phyloP scores from a whole-genome alignment of 2,888 invertebrate genomes.

The Leptinotarsa peninsularis region DNA sequence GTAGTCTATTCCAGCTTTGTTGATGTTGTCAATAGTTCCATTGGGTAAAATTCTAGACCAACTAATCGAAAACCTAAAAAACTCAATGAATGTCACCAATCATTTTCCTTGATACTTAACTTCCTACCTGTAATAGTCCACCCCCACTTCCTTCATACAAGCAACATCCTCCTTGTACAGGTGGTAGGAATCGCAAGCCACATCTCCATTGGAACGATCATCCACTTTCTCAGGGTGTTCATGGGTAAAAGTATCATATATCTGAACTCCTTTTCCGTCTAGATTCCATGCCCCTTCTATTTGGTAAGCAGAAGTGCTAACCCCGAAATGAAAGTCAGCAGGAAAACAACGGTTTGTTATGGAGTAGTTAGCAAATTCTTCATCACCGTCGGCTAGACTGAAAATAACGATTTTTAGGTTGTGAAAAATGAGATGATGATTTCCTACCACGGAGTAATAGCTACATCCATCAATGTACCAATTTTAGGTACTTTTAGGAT shows the following conservation, averaged over 20 bases:
- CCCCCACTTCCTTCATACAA: slow-evolving; percentile 70
- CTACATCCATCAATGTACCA: too few relatives aligned
- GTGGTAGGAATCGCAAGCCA: slow-evolving; percentile 77
- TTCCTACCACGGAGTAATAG: too few relatives aligned
- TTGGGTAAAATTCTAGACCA: slow-evolving; percentile 68
- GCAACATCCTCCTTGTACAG: slow-evolving; percentile 73
- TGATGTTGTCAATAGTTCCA: slow-evolving; percentile 67
- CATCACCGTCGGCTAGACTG: slow-evolving; percentile 38
- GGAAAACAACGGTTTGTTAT: slow-evolving; percentile 46
- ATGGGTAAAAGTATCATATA: slow-evolving; percentile 45
- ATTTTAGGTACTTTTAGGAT: too few relatives aligned
- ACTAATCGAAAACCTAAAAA: slow-evolving; percentile 58
- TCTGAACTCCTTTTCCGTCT: slow-evolving; percentile 54
- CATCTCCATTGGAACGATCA: slow-evolving; percentile 69
- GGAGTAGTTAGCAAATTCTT: slow-evolving; percentile 36
- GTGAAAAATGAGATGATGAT: too few relatives aligned
- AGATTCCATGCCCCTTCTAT: slow-evolving; percentile 57
- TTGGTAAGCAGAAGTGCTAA: slow-evolving; percentile 58
- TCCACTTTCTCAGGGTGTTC: slow-evolving; percentile 27
- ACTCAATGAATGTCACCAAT: neutral
- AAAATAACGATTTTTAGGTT: neutral
- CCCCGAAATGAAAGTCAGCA: slow-evolving; percentile 49
- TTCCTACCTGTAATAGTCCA: slow-evolving; percentile 66
- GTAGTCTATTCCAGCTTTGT: slow-evolving; percentile 64
- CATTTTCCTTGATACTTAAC: neutral